Evolutionary conservation across 2,113 vertebrate species (phyloP), one percentile per base, ranked within the genome.

Genomic region (Dermatemys mawii): DNA sequence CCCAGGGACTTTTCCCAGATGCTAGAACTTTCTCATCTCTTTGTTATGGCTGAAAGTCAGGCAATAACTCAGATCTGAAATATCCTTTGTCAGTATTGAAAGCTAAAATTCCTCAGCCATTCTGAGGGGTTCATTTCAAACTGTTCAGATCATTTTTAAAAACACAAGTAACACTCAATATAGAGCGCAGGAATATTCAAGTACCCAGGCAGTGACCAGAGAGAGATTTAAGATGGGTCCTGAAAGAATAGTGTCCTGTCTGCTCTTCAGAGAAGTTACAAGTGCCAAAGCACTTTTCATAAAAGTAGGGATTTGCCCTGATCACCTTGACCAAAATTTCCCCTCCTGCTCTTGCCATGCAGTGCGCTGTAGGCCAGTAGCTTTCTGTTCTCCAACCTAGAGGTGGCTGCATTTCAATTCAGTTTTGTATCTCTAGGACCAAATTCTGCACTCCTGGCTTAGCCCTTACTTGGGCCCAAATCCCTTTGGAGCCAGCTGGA

Each of bases 11-110:
- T 51, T 22, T 78, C 70, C 70, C 26, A 81, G 32, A 54, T 70
- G 50, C 3, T 2, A 93, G 81, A 46, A 29, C 81, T 86, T 95
- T 88, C 90, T 92, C 85, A 89, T 95, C 24, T 75, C 78, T 91
- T 75, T 84, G 44, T 24, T 41, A 57, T 19, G 13, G 73, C 78
- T 78, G 2, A 0, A 6, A 54, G 27, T n/a, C 75, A 80, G 49
- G 17, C 92, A 12, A 3, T 82, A 94, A 94, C 94, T 86, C 89
- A 95, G 89, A 94, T 57, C 32, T 78, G 50, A 93, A 91, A 93
- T 32, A 83, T 53, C 67, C 41, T 38, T 90, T 81, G 5, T 50
- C 14, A 21, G 35, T 73, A 24, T 9, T 22, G 19, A 73, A 73
- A 38, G 67, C 67, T 70, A 21, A 70, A 70, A 11, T 21, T 70